Conservation (phyloP, 2,888 invertebrate genomes). For the Kryphioiulus occultus region DNA sequence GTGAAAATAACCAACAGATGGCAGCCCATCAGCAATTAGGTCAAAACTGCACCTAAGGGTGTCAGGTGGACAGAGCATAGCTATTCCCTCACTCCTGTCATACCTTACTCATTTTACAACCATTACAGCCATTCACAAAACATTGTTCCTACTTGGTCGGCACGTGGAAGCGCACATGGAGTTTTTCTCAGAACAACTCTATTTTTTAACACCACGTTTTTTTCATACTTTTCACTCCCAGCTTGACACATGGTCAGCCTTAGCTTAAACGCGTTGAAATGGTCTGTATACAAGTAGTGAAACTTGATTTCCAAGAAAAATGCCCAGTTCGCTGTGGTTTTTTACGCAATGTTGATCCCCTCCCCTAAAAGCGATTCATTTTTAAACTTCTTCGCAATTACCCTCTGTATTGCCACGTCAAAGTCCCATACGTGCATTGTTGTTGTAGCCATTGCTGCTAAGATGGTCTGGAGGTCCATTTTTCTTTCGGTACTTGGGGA, state of each 20-base stretch:
- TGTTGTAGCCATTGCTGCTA: not conserved
- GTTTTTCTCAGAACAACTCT: not conserved
- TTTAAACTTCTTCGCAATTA: not conserved
- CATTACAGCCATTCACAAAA: constrained; percentile 28
- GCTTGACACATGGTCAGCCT: not conserved
- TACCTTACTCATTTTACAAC: constrained; percentile 18
- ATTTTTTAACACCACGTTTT: not conserved
- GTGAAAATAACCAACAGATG: constrained; percentile 14
- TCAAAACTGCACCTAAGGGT: constrained; percentile 39
- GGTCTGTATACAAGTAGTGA: not conserved
- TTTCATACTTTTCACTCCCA: not conserved
- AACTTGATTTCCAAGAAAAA: not conserved
- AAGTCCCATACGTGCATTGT: not conserved
- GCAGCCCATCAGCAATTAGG: constrained; percentile 21
- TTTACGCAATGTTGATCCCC: not conserved
- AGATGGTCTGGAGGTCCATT: not conserved
- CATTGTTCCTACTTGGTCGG: not conserved
- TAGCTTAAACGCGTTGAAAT: not conserved
- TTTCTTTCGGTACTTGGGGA: constrained; percentile 33
- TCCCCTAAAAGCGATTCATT: not conserved
- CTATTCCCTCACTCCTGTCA: constrained; percentile 18
- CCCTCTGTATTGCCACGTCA: not conserved
- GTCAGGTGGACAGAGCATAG: constrained; percentile 27
- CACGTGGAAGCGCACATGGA: not conserved
- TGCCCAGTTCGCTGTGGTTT: not conserved